A percentile compares a stretch with the other conserved stretches of the same genome.
These are phyloP conservation scores for Chrysolina haemoptera DNA, from an alignment of 2,888 invertebrate species.

Conservation along the genomic window DNA sequence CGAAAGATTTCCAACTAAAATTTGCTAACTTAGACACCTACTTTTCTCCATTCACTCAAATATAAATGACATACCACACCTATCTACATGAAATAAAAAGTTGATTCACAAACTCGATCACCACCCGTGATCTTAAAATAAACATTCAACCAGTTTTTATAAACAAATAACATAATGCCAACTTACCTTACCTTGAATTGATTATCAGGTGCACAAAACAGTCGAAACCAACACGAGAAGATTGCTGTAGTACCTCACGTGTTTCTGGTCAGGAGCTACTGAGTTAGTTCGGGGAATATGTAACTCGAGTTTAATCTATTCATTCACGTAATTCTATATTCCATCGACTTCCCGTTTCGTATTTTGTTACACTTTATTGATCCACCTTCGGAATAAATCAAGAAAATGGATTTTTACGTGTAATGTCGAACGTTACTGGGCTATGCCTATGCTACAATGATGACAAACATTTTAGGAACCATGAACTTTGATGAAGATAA, in stretches of 20 bases:
- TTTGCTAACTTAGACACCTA: neutral
- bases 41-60: neutral
- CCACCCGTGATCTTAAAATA: neutral
- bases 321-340: constrained; percentile 26
- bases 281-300: constrained; percentile 29
- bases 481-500: neutral
- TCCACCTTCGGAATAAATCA: constrained; percentile 25
- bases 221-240: constrained; percentile 20
- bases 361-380: constrained; percentile 4
- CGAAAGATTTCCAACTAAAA: no score
- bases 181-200: constrained; percentile 36
- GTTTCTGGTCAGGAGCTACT: constrained; percentile 33
- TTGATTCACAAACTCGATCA: neutral
- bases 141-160: constrained; percentile 9
- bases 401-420: neutral
- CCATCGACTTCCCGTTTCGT: constrained; percentile 8
- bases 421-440: neutral
- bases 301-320: constrained; percentile 17
- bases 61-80: neutral
- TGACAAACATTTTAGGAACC: neutral
- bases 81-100: no score
- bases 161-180: constrained; percentile 14
- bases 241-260: constrained; percentile 32
- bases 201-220: constrained; percentile 14
- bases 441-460: neutral